Base-by-base conservation (phyloP, 2,888 invertebrate species). In the Lathronympha strigana region DNA sequence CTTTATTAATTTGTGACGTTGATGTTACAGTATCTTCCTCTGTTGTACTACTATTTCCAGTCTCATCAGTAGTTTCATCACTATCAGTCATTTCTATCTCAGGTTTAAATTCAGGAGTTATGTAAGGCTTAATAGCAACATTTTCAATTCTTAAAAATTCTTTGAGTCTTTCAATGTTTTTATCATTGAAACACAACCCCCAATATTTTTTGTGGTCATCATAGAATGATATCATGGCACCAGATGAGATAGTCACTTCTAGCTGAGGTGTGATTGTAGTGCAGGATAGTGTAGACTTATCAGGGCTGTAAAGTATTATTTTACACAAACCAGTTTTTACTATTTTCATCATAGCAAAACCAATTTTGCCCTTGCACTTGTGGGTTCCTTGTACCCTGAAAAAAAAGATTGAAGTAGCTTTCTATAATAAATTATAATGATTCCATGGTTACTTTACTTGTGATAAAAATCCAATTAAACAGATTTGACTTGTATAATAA, bases 311-410 rank as follows among this genome's bases (percentile, higher is more conserved):
- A 1, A 92, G 75, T 25, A 91, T 72, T 57, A 90, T 80, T 68
- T 82, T 83, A 68, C 83, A 76, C 62, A 66, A 68, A 63, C 74
- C 77, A 69, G 76, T 76, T 73, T 82, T 86, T 2, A 77, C 66
- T 23, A 79, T 73, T 75, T 85, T 88, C 58, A 90, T 64, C 58
- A 92, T 76, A n/a, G 89, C 90, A 78, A 91, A 85, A 11, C 90
- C 91, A 50, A 90, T 67, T 73, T 83, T 89, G 15, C 58, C 58
- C 28, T 66, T 66, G 17, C 47, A 55, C 36, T 31, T 61, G 38
- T 61, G 66, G 31, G 40, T 17, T 49, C 23, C 51, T 36, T 53
- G 23, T 11, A 60, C 28, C 64, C 66, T 55, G 47, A 47, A 47
- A 47, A 33, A 33, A 1, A 33, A 33, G 25, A 25, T n/a, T n/a